A percentile compares a stretch with the other conserved stretches of the same genome.
These are phyloP conservation scores for Drosophila arawakana DNA, from an alignment of 1,140 invertebrate genomes.

Conservation along the genomic window DNA sequence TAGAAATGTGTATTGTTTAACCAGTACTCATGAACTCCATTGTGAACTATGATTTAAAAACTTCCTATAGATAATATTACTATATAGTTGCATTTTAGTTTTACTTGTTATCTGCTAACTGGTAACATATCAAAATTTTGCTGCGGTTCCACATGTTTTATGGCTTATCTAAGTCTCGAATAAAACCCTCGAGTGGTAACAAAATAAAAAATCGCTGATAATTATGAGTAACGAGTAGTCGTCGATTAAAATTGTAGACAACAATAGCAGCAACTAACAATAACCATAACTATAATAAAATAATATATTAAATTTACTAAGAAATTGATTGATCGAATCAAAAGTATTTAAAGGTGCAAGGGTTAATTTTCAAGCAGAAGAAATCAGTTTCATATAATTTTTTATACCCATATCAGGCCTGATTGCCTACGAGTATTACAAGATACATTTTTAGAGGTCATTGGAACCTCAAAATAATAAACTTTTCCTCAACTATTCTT, in stretches of 20 bases:
- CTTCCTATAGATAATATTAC: slow-evolving; percentile 14
- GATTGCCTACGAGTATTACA: too few species aligned
- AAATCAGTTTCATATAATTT: too few species aligned
- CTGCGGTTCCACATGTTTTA: slow-evolving; percentile 18
- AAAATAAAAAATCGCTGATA: slow-evolving; percentile 5
- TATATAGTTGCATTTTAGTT: background rate
- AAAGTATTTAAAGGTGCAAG: slow-evolving; percentile 4
- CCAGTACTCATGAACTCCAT: background rate
- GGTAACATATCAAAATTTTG: slow-evolving; percentile 20
- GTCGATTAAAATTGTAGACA: background rate
- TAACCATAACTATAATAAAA: background rate
- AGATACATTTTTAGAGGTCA: too few species aligned
- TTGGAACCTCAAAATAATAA: too few species aligned
- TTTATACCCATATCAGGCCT: too few species aligned
- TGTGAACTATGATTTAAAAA: background rate
- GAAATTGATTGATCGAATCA: slow-evolving; percentile 62
- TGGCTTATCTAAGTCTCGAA: slow-evolving; percentile 25
- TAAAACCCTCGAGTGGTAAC: background rate
- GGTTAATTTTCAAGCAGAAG: slow-evolving; percentile 14
- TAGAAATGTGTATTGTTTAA: background rate
- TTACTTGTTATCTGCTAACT: slow-evolving; percentile 11
- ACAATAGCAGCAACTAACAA: slow-evolving; percentile 8
- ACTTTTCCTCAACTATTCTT: background rate
- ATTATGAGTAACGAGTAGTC: slow-evolving; percentile 10
- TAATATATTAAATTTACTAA: slow-evolving; percentile 21